Evolutionary conservation across 2,888 invertebrate genomes (phyloP).

Genomic region (Epinotia demarniana): DNA sequence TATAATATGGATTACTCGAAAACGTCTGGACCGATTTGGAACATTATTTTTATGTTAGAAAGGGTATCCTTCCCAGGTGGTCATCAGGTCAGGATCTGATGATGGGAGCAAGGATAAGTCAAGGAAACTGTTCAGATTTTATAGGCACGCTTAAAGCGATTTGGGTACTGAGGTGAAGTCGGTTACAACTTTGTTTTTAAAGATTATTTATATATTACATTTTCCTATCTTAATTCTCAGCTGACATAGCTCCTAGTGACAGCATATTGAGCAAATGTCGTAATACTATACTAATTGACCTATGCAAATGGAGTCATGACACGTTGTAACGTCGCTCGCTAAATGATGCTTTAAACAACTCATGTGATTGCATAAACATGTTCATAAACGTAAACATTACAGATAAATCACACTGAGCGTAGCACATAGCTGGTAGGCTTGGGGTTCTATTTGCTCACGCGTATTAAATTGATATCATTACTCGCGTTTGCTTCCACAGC

Average conservation of each 20-base stretch:
- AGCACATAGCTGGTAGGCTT: neutral
- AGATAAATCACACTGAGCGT: conserved; percentile 5
- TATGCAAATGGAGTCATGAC: conserved; percentile 26
- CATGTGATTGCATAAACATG: conserved; percentile 14
- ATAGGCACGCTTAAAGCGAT: no score
- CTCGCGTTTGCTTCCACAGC: neutral
- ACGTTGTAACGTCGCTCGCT: conserved; percentile 2
- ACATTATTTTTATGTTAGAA: no score
- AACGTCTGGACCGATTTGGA: no score
- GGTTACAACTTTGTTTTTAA: no score
- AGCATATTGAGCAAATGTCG: conserved; percentile 8
- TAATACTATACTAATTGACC: conserved; percentile 25
- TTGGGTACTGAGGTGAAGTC: no score
- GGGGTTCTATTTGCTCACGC: neutral
- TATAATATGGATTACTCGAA: no score
- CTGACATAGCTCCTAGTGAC: neutral
- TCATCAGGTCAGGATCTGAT: no score
- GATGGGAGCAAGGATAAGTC: no score
- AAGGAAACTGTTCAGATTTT: no score
- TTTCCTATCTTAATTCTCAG: neutral
- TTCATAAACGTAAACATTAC: conserved; percentile 16
- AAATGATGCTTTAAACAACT: conserved; percentile 28
- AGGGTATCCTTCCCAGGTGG: no score
- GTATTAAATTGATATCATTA: neutral
- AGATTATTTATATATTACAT: no score